These are phyloP conservation scores for Notothenia coriiceps DNA, from an alignment of 2,113 vertebrate genomes.

Conservation along the genomic window DNA sequence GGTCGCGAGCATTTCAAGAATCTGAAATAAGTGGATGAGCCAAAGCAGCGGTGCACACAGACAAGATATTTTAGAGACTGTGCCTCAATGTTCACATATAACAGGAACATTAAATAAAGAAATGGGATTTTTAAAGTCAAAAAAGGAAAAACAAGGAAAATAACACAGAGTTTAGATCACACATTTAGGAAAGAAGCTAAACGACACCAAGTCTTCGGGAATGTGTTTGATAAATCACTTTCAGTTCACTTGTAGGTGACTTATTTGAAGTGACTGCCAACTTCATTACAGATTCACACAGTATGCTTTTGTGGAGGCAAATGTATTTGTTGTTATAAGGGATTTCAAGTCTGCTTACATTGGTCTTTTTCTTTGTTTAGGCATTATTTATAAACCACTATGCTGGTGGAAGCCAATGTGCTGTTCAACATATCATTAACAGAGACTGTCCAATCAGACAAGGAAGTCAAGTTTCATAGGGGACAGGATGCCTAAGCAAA, in stretches of 20 bases:
- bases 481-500: neutral
- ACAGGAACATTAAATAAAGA: slow-evolving; percentile 25
- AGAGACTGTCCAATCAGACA: slow-evolving; percentile 19
- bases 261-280: neutral
- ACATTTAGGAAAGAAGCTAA: neutral
- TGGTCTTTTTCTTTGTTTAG: no score
- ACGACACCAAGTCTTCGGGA: neutral
- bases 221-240: slow-evolving; percentile 1
- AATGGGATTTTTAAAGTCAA: neutral
- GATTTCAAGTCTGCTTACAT: no score
- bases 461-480: slow-evolving; percentile 3
- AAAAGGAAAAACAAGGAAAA: neutral
- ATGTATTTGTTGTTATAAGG: no score
- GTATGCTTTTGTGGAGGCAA: no score
- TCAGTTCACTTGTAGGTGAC: neutral
- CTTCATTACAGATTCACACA: no score
- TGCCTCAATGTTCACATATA: slow-evolving; percentile 41
- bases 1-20: slow-evolving; percentile 67
- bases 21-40: slow-evolving; percentile 58
- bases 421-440: slow-evolving; percentile 57
- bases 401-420: slow-evolving; percentile 41
- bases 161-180: neutral
- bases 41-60: slow-evolving; percentile 40
- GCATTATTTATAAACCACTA: neutral
- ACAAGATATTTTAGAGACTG: slow-evolving; percentile 58